These are phyloP conservation scores for Apamea epomidion DNA, from an alignment of 2,888 invertebrate species.

Conservation along the genomic window DNA sequence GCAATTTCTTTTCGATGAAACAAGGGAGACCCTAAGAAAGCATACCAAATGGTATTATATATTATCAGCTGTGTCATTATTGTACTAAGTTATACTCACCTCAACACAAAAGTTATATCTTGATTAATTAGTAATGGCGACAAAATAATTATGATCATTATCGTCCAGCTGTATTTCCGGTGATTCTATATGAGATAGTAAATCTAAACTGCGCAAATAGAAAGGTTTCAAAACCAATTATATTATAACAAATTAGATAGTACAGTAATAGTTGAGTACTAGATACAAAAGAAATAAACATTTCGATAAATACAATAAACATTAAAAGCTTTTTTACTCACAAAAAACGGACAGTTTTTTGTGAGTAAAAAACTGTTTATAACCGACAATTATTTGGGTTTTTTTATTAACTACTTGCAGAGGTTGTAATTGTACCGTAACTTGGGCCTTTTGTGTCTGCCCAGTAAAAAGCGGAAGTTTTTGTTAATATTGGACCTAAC, in stretches of 20 bases:
- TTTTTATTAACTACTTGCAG: slow-evolving; percentile 33
- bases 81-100: neutral
- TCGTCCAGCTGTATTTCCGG: slow-evolving; percentile 25
- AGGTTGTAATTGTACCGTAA: slow-evolving; percentile 54
- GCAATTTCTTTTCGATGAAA: too few relatives aligned
- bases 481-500: slow-evolving; percentile 30
- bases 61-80: neutral
- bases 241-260: slow-evolving; percentile 27
- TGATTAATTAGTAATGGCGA: slow-evolving; percentile 13
- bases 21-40: too few relatives aligned
- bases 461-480: slow-evolving; percentile 36
- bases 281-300: slow-evolving; percentile 44
- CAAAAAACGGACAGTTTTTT: slow-evolving; percentile 53
- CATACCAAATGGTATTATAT: neutral
- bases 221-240: slow-evolving; percentile 39
- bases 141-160: slow-evolving; percentile 15
- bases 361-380: slow-evolving; percentile 58
- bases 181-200: slow-evolving; percentile 23
- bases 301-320: slow-evolving; percentile 52
- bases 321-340: slow-evolving; percentile 46
- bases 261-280: slow-evolving; percentile 40
- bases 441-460: slow-evolving; percentile 46
- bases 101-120: slow-evolving; percentile 16
- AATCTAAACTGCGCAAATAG: slow-evolving; percentile 35
- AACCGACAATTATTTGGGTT: slow-evolving; percentile 41